Evolutionary conservation across 53 echinoderm and acorn worm species (phyloP), one percentile per base, ranked within the genome.

Genomic region (Echinometra lucunter): DNA sequence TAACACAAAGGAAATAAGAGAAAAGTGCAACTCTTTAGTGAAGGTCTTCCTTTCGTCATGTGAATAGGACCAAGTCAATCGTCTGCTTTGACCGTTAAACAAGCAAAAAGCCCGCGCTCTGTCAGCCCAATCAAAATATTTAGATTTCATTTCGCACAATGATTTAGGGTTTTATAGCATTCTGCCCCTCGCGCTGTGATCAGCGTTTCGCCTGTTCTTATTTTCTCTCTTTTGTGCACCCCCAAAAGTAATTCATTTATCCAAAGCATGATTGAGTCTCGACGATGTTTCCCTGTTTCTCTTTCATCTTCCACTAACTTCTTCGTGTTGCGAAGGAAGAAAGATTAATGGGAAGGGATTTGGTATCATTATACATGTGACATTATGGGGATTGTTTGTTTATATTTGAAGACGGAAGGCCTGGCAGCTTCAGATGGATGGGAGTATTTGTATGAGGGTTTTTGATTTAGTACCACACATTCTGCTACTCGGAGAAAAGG

Each of bases 41-140:
- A 72, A 53, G 53, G 35, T 34, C 35, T 72, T 12, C 34, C 17
- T 78, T 78, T 78, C 7, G 38, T 2, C 35, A 69, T 69, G 92
- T 92, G 92, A 70, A 92, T 25, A 4, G 42, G 93, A 16, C 53
- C 56, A 34, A 19, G 81, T 57, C 35, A 57, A 55, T 70, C 92
- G 69, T 45, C 92, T 70, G 69, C 92, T 72, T 53, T 67, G 69
- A 92, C 92, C 92, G 92, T 92, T 92, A 92, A 92, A 92, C 92
- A 92, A 92, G 92, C 92, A 92, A 92, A 53, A 90, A 57, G 6
- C 69, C 69, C 69, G 92, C 92, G 72, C 92, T 67, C 93, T 93
- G 81, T 93, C 93, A 93, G 81, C 81, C 80, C 32, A 93, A 93
- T 93, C 93, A 93, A 93, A 93, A 93, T 93, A 93, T 93, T 93